Percentiles rank a stretch among this genome's conserved stretches.
These are phyloP conservation scores for Phoronis australis DNA, from an alignment of 2,888 invertebrate genomes.

Conservation along the genomic window DNA sequence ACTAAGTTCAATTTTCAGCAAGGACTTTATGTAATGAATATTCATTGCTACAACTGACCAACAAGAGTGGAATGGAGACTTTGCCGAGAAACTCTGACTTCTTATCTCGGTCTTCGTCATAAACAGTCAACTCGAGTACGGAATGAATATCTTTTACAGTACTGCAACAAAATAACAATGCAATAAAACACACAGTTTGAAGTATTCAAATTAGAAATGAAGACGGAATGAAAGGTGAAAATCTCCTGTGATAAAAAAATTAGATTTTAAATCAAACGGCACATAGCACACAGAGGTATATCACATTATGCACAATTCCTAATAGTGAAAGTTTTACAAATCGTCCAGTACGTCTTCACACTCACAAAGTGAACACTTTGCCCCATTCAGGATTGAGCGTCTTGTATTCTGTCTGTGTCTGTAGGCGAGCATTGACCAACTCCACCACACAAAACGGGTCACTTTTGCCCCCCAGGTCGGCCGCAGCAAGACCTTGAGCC, in stretches of 20 bases:
- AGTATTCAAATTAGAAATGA: too few relatives aligned
- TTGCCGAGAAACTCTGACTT: slow-evolving; percentile 91
- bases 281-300: too few relatives aligned
- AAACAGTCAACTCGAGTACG: slow-evolving; percentile 89
- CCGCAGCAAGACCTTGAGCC: slow-evolving; percentile 80
- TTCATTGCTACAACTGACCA: slow-evolving; percentile 38
- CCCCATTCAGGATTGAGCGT: slow-evolving; percentile 96
- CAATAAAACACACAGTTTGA: slow-evolving; percentile 2
- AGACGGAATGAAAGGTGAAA: too few relatives aligned
- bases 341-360: too few relatives aligned
- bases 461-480: slow-evolving; percentile 94
- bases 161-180: slow-evolving; percentile 34
- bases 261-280: too few relatives aligned
- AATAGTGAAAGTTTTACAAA: too few relatives aligned
- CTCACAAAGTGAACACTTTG: slow-evolving; percentile 96
- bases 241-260: too few relatives aligned
- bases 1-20: not conserved
- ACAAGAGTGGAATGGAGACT: slow-evolving; percentile 77
- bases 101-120: slow-evolving; percentile 95
- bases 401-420: slow-evolving; percentile 98
- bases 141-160: slow-evolving; percentile 81
- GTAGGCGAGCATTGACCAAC: slow-evolving; percentile 85
- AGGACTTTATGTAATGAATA: not conserved
- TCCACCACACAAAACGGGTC: slow-evolving; percentile 98
- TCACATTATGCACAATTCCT: too few relatives aligned